Evolutionary conservation across 2,113 vertebrate species (phyloP), one percentile per base, ranked within the genome.

Genomic region (Pteropus alecto): DNA sequence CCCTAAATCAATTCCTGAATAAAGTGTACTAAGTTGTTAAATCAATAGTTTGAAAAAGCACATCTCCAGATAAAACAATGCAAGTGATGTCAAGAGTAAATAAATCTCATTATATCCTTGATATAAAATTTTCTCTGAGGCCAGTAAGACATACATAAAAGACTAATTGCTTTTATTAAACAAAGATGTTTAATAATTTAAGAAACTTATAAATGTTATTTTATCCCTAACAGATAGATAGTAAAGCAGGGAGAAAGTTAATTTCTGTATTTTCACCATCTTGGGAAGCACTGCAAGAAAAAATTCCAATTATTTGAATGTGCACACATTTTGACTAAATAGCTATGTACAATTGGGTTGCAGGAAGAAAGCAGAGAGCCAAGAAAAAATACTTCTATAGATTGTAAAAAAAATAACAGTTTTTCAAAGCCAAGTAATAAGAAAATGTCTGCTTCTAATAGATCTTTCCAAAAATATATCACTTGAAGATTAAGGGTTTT

Each of bases 31-130:
- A 84, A 77, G 33, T 46, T 91, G 28, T 70, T 95, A 87, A 93
- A 93, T 87, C 86, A 96, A n/a, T 83, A 41, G 35, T 24, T 70
- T 91, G 89, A 93, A 90, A 91, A 28, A 94, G 21, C 33, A 76
- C 10, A 76, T 84, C 77, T 93, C 30, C 35, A 73, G 68, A 63
- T 70, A 96, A 90, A 87, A 58, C 22, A 51, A 93, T 81, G 86
- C 21, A 96, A 92, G 76, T 41, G 30, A 70, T 67, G 41, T 78
- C 16, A 22, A 77, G 8, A 35, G 18, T 85, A 56, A 92, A 87
- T 76, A 85, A 71, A 83, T 78, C 19, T 90, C 28, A 73, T 84
- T 73, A 48, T 61, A 56, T 89, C 41, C 38, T 83, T 87, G 24
- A 38, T 61, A 77, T 22, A 79, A 71, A 93, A 71, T 84, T 92